phyloP scores from a whole-genome alignment of 1,140 invertebrate species.

The Micrasema minimum region DNA sequence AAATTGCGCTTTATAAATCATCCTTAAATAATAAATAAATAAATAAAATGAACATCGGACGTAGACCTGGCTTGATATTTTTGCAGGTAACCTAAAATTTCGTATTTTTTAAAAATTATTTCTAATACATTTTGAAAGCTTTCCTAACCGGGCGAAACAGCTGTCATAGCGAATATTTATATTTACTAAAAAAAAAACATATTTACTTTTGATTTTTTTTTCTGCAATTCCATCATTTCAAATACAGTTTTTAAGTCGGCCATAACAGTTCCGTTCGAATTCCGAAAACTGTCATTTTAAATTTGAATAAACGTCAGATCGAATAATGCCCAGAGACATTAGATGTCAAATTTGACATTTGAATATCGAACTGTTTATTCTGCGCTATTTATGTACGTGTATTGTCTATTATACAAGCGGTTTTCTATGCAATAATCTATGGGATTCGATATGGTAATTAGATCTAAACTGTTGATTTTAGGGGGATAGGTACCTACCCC shows the following conservation, averaged over 20 bases:
- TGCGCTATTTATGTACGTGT: slow-evolving; percentile 15
- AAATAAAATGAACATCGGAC: no score
- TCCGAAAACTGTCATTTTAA: slow-evolving; percentile 5
- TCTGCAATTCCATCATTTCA: no score
- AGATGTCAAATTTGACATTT: slow-evolving; percentile 35
- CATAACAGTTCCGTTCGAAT: not conserved
- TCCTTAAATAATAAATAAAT: no score
- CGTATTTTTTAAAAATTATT: no score
- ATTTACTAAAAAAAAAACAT: no score
- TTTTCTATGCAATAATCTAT: slow-evolving; percentile 50
- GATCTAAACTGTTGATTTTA: slow-evolving; percentile 45
- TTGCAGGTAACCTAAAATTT: no score
- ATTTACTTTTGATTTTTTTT: no score
- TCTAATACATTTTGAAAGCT: no score
- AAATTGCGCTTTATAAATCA: no score
- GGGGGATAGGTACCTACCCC: slow-evolving; percentile 27
- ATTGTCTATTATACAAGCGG: slow-evolving; percentile 36
- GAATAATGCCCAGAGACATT: slow-evolving; percentile 22
- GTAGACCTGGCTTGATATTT: no score
- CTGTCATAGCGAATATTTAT: no score
- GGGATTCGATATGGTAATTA: slow-evolving; percentile 52
- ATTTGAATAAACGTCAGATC: slow-evolving; percentile 30
- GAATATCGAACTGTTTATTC: slow-evolving; percentile 20
- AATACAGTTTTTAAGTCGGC: not conserved
- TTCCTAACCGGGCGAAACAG: no score